Conservation (phyloP, 2,113 vertebrate genomes). For the Motacilla tschutschensis region DNA sequence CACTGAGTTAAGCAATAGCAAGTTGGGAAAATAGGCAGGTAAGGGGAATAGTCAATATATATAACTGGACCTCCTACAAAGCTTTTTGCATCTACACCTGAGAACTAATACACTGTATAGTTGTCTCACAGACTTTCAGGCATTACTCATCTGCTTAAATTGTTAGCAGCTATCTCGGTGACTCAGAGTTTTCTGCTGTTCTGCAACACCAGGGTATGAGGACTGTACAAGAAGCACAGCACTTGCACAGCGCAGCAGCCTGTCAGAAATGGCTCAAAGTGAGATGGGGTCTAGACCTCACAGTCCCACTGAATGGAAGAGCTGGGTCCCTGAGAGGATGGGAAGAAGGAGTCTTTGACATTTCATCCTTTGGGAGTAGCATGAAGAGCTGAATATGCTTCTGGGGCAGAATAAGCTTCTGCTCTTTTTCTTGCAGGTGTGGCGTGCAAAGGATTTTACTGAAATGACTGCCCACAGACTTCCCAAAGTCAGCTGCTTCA, state of each 20-base stretch:
- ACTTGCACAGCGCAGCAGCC: background rate
- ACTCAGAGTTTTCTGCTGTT: background rate
- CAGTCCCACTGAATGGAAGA: background rate
- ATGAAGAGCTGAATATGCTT: background rate
- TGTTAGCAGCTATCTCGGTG: background rate
- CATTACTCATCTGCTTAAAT: background rate
- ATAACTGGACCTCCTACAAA: background rate
- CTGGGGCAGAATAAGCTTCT: background rate
- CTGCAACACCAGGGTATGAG: background rate
- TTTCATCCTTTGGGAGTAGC: fast-evolving
- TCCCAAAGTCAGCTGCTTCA: background rate
- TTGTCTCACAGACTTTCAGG: background rate
- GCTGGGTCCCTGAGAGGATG: background rate
- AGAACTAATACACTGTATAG: background rate
- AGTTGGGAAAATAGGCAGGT: background rate
- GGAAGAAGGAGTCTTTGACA: background rate
- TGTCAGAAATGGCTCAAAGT: background rate
- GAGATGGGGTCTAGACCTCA: background rate
- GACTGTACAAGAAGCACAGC: background rate
- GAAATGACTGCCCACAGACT: background rate
- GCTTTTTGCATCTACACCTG: background rate
- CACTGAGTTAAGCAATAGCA: background rate
- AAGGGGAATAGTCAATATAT: background rate
- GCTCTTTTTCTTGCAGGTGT: background rate
- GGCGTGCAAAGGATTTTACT: background rate